Evolutionary conservation across 2,888 invertebrate species (phyloP).

Genomic region (Pseudococcus jackbeardsleyi): DNA sequence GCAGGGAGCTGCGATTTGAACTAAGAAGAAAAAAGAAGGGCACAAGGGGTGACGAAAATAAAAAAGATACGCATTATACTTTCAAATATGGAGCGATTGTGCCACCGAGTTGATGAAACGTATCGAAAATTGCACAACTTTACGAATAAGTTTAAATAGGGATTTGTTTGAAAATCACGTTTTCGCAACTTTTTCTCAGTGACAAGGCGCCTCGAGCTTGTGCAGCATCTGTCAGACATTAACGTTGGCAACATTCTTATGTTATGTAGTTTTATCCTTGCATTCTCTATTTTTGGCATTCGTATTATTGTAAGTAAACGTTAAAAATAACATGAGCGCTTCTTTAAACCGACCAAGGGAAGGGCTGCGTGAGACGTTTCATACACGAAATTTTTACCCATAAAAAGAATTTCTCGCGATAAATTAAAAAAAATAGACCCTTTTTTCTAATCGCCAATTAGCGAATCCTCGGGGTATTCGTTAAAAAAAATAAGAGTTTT

Average conservation of each 20-base stretch:
- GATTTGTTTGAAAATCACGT: constrained; percentile 46
- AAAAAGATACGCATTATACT: not conserved
- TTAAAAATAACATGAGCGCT: constrained; percentile 52
- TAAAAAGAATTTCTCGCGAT: constrained; percentile 13
- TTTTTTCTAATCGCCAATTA: constrained; percentile 3
- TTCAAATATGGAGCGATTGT: not conserved
- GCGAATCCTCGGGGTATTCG: not conserved
- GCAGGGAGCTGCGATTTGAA: not conserved
- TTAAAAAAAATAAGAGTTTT: not conserved
- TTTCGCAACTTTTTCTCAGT: constrained; percentile 37
- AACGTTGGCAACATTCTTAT: constrained; percentile 51
- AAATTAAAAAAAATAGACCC: not conserved
- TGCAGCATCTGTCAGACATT: constrained; percentile 52
- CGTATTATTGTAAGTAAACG: constrained; percentile 28
- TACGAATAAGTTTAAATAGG: constrained; percentile 5
- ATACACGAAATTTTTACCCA: constrained; percentile 13
- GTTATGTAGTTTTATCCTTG: constrained; percentile 48
- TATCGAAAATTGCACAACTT: constrained; percentile 20
- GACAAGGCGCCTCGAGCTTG: constrained; percentile 48
- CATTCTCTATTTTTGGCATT: constrained; percentile 46
- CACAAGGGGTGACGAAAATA: not conserved
- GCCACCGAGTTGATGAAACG: constrained; percentile 9
- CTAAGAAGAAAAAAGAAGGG: not conserved
- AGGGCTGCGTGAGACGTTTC: not conserved
- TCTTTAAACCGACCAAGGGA: not conserved